Base-by-base conservation (phyloP, 1,140 invertebrate genomes). In the Nephotettix cincticeps region DNA sequence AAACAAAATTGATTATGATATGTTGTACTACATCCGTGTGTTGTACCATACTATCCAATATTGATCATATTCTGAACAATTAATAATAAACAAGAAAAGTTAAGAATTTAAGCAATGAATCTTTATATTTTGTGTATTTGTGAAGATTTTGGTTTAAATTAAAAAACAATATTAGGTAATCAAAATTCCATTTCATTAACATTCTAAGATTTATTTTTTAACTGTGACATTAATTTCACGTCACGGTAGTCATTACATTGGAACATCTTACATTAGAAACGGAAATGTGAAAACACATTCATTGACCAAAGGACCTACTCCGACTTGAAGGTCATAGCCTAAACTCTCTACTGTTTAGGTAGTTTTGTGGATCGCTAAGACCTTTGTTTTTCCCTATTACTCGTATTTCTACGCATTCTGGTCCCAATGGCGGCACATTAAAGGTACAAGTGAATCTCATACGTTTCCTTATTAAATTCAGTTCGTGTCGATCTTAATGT, bases 391-490 rank as follows among this genome's bases (percentile, higher is more conserved):
- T 43, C 9, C 9, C 9, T 43, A 11, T 43, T 43, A 11, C 40
- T n/a, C n/a, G 40, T 43, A 11, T 9, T 9, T n/a, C 40, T 43
- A n/a, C 40, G n/a, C 9, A 11, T 6, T 54, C 47, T 54, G 47
- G 47, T 54, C 47, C 47, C 47, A 6, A 4, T 14, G 21, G 13
- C 47, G 47, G 47, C 47, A 54, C 23, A 4, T 6, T 6, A n/a
- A 54, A 54, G 47, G 47, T 54, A 54, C 47, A 21, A 54, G 47
- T 54, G 47, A 54, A 54, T 54, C 9, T 4, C 47, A 54, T 6
- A 11, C 23, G 36, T 40, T 43, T 43, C n/a, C n/a, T 43, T n/a
- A 11, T 43, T 43, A 43, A n/a, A 11, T n/a, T 11, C 40, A 43
- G n/a, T 43, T 43, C 40, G 40, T 11, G n/a, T 11, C 9, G 9